phyloP scores from a whole-genome alignment of 2,113 vertebrate genomes.

The Axis porcinus region DNA sequence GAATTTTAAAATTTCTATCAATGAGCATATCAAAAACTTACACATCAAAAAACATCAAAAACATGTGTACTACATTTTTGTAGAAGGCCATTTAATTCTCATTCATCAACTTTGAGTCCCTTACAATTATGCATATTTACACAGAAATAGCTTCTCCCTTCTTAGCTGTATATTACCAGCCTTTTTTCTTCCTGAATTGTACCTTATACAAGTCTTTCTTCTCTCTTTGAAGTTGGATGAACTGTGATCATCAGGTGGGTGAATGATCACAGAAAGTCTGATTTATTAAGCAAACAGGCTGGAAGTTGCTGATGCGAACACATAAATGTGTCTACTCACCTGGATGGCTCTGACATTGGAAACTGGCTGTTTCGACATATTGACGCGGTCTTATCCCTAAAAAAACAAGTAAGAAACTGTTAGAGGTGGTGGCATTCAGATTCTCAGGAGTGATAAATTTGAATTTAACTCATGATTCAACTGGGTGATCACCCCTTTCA shows the following conservation, averaged over 20 bases:
- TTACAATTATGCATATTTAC: conserved; percentile 2
- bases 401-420: conserved; percentile 80
- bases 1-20: neutral
- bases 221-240: conserved; percentile 28
- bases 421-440: conserved; percentile 77
- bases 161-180: neutral
- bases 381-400: conserved; percentile 79
- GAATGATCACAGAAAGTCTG: conserved; percentile 26
- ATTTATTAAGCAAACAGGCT: conserved; percentile 36
- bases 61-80: neutral
- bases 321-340: conserved; percentile 86
- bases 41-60: neutral
- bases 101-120: conserved; percentile 29
- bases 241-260: conserved; percentile 1
- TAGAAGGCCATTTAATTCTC: conserved; percentile 16
- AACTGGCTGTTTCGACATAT: conserved; percentile 95
- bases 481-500: conserved; percentile 80
- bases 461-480: conserved; percentile 78
- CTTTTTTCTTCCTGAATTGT: neutral
- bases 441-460: conserved; percentile 78
- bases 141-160: conserved; percentile 25
- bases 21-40: neutral
- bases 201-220: neutral
- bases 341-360: conserved; percentile 97
- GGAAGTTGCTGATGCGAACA: conserved; percentile 53